Evolutionary conservation across 1,140 invertebrate species (phyloP), one percentile per base, ranked within the genome.

Genomic region (Danaus plexippus): DNA sequence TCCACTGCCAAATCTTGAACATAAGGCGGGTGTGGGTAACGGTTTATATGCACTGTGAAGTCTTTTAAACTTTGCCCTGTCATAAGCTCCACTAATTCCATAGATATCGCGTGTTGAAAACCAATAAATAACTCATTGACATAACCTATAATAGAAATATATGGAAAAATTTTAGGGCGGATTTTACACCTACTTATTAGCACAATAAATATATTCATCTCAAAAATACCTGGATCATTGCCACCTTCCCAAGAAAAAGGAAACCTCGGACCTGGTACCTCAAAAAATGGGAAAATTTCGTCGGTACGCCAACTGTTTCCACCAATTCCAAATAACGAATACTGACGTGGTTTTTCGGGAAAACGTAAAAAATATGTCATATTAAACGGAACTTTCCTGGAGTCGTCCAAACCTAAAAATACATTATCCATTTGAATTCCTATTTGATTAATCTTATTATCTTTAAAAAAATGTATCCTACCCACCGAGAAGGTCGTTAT

Each of bases 1-100:
- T 90, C 87, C 11, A 93, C 71, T 43, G 94, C 89, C 2, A 89
- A 83, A 76, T 96, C 95, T 52, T 90, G 86, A 0, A 91, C 80
- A 78, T 91, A 96, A 9, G 88, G 82, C 1, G 94, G 93, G 86
- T 94, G 95, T 0, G 95, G 94, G 75, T 92, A 95, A 61, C 94
- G 87, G 67, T 90, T 88, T 61, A 95, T 81, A 51, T 75, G 61
- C 9, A 88, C 60, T 8, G 57, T 52, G 13, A 78, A 83, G 2
- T 47, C 52, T 18, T 75, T 72, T 11, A 86, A 55, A 43, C 75
- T 64, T 45, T 67, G 52, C 0, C 69, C 87, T 13, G 87, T 88
- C 18, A 75, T 80, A 52, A 88, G 88, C 68, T 82, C 78, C 60
- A 90, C 64, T 5, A 94, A 75, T 43, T 89, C 82, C 48, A 87